phyloP scores from a whole-genome alignment of 1,140 invertebrate species.

The Drosophila varians region DNA sequence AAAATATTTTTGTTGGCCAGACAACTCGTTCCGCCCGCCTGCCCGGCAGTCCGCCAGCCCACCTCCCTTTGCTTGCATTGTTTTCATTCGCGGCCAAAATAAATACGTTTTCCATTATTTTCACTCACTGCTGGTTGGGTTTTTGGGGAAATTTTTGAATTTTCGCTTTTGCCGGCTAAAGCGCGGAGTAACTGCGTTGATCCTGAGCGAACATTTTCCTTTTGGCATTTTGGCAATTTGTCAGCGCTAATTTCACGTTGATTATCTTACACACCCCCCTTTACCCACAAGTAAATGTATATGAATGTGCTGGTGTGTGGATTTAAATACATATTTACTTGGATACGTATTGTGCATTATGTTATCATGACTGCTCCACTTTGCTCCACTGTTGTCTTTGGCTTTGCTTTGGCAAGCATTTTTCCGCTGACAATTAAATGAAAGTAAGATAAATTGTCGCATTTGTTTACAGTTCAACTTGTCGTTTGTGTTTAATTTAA shows the following conservation, averaged over 20 bases:
- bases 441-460: slow-evolving; percentile 82
- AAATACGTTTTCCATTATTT: slow-evolving; percentile 53
- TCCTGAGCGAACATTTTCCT: slow-evolving; percentile 32
- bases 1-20: slow-evolving; percentile 48
- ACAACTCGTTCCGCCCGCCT: slow-evolving; percentile 20
- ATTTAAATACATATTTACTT: slow-evolving; percentile 3
- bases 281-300: neutral
- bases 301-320: too few relatives aligned
- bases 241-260: slow-evolving; percentile 72
- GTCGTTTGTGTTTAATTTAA: slow-evolving; percentile 67
- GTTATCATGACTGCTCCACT: slow-evolving; percentile 47
- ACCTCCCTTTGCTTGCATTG: slow-evolving; percentile 24
- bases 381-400: slow-evolving; percentile 35
- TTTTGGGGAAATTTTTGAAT: slow-evolving; percentile 35
- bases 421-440: slow-evolving; percentile 77
- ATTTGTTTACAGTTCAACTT: slow-evolving; percentile 80
- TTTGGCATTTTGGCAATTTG: slow-evolving; percentile 67
- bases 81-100: slow-evolving; percentile 40
- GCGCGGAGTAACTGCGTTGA: slow-evolving; percentile 13
- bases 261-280: slow-evolving; percentile 56
- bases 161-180: slow-evolving; percentile 30
- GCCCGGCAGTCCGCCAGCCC: slow-evolving; percentile 4
- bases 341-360: slow-evolving; percentile 33
- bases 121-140: slow-evolving; percentile 7
- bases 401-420: slow-evolving; percentile 70